A percentile compares a stretch with the other conserved stretches of the same genome.
phyloP scores from a whole-genome alignment of 2,888 invertebrate species.

The Drosophila percnosoma region DNA sequence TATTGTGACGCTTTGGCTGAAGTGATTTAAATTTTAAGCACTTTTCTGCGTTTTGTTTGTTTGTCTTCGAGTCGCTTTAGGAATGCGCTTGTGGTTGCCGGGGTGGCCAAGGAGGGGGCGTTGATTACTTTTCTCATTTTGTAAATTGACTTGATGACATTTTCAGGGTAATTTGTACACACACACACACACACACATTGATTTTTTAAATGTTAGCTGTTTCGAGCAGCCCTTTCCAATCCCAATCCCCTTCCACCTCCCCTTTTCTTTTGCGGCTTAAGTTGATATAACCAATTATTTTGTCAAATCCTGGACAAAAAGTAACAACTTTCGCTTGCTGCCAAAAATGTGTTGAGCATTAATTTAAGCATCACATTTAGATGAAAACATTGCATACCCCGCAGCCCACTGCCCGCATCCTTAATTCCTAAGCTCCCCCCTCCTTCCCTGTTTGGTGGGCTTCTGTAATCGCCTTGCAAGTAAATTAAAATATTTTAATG shows the following conservation, averaged over 20 bases:
- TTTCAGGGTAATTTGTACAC: constrained; percentile 74
- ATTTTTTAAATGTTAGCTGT: constrained; percentile 10
- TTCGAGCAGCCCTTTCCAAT: background rate
- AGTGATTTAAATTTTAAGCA: constrained; percentile 80
- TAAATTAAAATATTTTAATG: constrained; percentile 81
- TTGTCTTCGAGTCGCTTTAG: constrained; percentile 22
- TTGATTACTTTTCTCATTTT: constrained; percentile 79
- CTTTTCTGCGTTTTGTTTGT: constrained; percentile 71
- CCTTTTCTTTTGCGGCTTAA: constrained; percentile 33
- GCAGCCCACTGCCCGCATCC: background rate
- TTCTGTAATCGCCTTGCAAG: constrained; percentile 56
- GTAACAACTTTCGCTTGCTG: constrained; percentile 27
- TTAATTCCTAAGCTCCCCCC: background rate
- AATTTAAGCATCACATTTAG: constrained; percentile 64
- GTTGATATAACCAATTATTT: constrained; percentile 71
- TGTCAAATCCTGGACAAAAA: constrained; percentile 38
- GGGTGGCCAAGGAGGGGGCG: background rate
- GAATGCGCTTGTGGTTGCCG: background rate
- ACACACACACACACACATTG: constrained; percentile 14
- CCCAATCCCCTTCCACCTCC: background rate
- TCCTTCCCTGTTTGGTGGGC: constrained; percentile 8
- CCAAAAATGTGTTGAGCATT: constrained; percentile 66
- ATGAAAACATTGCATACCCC: background rate
- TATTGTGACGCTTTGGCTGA: constrained; percentile 64
- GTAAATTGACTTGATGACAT: constrained; percentile 79